These are phyloP conservation scores for Sarcophaga caerulescens DNA, from an alignment of 2,888 invertebrate genomes.

Conservation along the genomic window DNA sequence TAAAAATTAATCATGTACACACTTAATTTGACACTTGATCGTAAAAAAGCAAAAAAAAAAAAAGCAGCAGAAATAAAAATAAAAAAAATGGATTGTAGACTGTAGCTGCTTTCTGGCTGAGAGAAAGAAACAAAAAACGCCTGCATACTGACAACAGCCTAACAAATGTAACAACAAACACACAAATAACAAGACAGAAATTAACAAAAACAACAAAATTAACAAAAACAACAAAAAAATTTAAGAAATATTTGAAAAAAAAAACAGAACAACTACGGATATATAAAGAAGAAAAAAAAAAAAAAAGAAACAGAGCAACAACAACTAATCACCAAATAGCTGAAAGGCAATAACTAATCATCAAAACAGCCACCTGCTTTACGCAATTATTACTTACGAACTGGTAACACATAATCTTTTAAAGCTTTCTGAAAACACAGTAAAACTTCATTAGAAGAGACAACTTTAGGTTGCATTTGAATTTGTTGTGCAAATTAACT, in stretches of 20 bases:
- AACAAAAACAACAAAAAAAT: constrained; percentile 14
- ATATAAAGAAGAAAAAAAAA: not conserved
- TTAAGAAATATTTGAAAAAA: constrained; percentile 11
- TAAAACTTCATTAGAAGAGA: not conserved
- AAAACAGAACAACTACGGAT: not conserved
- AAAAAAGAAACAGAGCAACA: constrained; percentile 19
- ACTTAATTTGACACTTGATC: constrained; percentile 69
- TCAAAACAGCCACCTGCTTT: constrained; percentile 72
- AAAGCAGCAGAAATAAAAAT: constrained; percentile 40
- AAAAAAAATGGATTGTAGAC: not conserved
- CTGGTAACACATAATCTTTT: constrained; percentile 19
- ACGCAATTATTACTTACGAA: constrained; percentile 71
- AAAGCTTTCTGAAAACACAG: constrained; percentile 16
- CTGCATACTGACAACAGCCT: constrained; percentile 17
- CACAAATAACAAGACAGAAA: constrained; percentile 24
- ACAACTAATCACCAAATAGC: constrained; percentile 67
- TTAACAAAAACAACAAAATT: constrained; percentile 20
- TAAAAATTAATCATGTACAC: constrained; percentile 69
- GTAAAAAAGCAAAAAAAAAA: constrained; percentile 42
- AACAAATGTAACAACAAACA: constrained; percentile 34
- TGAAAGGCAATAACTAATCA: constrained; percentile 68
- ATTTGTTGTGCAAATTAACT: not conserved
- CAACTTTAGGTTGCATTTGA: not conserved
- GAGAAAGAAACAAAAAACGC: constrained; percentile 8
- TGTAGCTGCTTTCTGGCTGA: not conserved